These are phyloP conservation scores for Ennomos erosarius DNA, from an alignment of 2,888 invertebrate species.

Conservation along the genomic window DNA sequence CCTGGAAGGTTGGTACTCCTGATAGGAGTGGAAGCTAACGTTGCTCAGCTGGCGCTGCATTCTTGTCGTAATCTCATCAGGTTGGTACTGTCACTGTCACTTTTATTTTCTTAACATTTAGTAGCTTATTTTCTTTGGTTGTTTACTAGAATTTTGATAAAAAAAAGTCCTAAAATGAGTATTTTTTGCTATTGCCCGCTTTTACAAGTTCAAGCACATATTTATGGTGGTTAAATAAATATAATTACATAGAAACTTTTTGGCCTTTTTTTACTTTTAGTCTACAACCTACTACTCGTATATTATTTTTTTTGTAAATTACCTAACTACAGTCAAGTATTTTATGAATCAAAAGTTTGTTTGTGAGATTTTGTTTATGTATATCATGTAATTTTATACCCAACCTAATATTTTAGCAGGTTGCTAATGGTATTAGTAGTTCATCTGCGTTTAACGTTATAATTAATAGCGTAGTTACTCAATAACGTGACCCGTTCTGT, in stretches of 20 bases:
- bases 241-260: no score
- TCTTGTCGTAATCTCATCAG: constrained; percentile 50
- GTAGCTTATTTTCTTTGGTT: constrained; percentile 9
- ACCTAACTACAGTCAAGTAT: no score
- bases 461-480: constrained; percentile 13
- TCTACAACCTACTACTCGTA: no score
- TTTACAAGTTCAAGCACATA: no score
- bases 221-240: no score
- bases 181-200: no score
- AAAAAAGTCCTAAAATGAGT: background rate
- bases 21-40: constrained; percentile 76
- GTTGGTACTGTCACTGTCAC: constrained; percentile 39
- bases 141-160: constrained; percentile 10
- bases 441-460: background rate
- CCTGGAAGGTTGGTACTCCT: constrained; percentile 78
- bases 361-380: no score
- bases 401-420: no score
- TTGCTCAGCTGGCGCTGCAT: constrained; percentile 81
- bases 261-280: no score
- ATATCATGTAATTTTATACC: no score
- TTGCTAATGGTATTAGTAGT: background rate
- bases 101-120: constrained; percentile 6
- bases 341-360: no score
- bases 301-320: no score
- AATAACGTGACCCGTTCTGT: constrained; percentile 22